Evolutionary conservation across 37 sponge, comb jelly and placozoan species (phyloP), one percentile per base, ranked within the genome.

Genomic region (Lycopodina hypogea): DNA sequence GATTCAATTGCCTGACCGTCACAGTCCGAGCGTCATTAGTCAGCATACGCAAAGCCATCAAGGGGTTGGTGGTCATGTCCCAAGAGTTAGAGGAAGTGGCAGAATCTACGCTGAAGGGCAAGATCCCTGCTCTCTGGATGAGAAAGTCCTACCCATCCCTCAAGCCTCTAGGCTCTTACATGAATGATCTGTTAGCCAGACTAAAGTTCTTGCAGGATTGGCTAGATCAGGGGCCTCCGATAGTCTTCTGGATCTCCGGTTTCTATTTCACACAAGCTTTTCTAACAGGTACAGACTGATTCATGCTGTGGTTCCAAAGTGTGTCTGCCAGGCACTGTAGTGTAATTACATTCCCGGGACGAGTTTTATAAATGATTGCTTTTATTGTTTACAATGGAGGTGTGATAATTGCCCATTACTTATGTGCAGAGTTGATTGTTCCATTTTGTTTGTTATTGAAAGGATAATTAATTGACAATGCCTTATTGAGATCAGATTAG

Each of bases 211-310:
- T 96, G 18, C 87, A 90, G 89, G 96, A 98, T 56, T 98, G 99
- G 99, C 95, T 84, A 87, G 96, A 98, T 56, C n/a, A 77, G 23
- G 99, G 96, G 3, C 92, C 93, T 45, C 99, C 99, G 11, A 79
- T 64, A 64, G 87, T 92, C 26, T 99, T 92, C 85, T 99, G 99
- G 99, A 74, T 99, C 12, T 99, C 99, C 50, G 99, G 99, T 38
- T 99, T 99, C 83, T 99, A 90, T 86, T 99, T 99, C 88, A 99
- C 99, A 38, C 99, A 99, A 73, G 99, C 99, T 41, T 99, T 99
- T 81, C 75, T 99, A 32, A 99, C 99, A 81, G 99, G 99, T 98
- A 77, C 52, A 61, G 0, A 23, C 29, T 68, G n/a, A 17, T n/a
- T n/a, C n/a, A 42, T n/a, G n/a, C n/a, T n/a, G n/a, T n/a, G n/a